Percentiles rank a stretch among this genome's conserved stretches.
These are phyloP conservation scores for Engraulis encrasicolus DNA, from an alignment of 2,113 vertebrate genomes.

Conservation along the genomic window DNA sequence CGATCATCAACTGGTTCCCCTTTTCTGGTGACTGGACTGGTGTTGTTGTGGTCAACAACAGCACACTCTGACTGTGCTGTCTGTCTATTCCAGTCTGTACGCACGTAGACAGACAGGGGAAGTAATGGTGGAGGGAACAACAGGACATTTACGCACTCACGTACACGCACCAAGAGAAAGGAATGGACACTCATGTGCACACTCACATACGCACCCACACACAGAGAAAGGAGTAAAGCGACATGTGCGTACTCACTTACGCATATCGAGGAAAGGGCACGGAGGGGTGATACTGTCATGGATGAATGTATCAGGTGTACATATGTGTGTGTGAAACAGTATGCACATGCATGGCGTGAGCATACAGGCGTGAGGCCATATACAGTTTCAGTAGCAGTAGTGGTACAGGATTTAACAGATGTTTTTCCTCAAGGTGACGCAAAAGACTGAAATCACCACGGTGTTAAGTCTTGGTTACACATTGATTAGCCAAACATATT, in stretches of 20 bases:
- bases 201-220: not conserved
- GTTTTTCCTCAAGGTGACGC: no score
- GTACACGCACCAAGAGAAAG: not conserved
- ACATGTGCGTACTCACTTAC: not conserved
- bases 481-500: no score
- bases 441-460: no score
- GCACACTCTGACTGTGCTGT: not conserved
- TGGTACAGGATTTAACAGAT: no score
- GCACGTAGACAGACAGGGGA: not conserved
- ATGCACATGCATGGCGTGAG: no score
- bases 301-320: no score
- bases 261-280: not conserved
- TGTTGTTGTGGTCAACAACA: not conserved
- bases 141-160: not conserved
- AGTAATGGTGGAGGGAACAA: not conserved
- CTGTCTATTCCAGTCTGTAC: not conserved
- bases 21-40: not conserved
- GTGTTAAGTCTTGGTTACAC: no score
- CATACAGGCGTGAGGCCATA: no score
- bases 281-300: no score
- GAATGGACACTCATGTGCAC: not conserved
- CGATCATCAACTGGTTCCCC: not conserved
- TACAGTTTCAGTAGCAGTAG: no score
- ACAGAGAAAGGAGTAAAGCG: not conserved
- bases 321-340: no score